Base-by-base conservation (phyloP, 1,140 invertebrate species). In the Sesamia nonagrioides region DNA sequence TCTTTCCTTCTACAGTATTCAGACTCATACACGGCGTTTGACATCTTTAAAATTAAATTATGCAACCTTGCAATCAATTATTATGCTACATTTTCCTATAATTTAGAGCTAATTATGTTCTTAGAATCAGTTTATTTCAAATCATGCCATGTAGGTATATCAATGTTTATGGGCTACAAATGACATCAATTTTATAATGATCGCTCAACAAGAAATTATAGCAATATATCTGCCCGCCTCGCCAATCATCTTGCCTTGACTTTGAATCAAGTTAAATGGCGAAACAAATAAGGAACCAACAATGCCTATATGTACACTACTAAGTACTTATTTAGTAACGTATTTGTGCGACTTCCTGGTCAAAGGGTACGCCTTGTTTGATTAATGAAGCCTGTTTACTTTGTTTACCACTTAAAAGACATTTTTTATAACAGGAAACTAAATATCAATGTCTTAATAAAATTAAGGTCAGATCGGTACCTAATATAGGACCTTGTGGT, bases 251-350 rank as follows among this genome's bases (percentile, higher is more conserved):
- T 40, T 21, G 37, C 37, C 42, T 45, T 50, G 66, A 33, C 66
- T 50, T 69, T 69, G 61, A 42, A 69, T 69, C 21, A 11, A 45
- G 66, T 69, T 48, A 50, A 69, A 7, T 69, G 18, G 6, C 3
- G 6, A 69, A 27, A 48, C 66, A 69, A 69, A 69, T 69, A 50
- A 69, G 66, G 66, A 69, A 69, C 42, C 50, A 27, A 50, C 66
- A 48, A 27, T 48, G 50, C 66, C 66, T 69, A 33, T 42, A 66
- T 27, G 66, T 50, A 18, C 18, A 48, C 18, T 69, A 69, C 42
- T 66, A 42, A 21, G 8, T 69, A 18, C 50, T 69, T 18, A 48
- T 69, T 69, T 48, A 50, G 6, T 18, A 33, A 35, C 58, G 5
- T 15, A 8, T 56, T 37, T 18, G 60, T 40, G 5, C 15, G 6